phyloP scores from a whole-genome alignment of 2,797 vertebrate genomes.

The Harpagifer antarcticus region DNA sequence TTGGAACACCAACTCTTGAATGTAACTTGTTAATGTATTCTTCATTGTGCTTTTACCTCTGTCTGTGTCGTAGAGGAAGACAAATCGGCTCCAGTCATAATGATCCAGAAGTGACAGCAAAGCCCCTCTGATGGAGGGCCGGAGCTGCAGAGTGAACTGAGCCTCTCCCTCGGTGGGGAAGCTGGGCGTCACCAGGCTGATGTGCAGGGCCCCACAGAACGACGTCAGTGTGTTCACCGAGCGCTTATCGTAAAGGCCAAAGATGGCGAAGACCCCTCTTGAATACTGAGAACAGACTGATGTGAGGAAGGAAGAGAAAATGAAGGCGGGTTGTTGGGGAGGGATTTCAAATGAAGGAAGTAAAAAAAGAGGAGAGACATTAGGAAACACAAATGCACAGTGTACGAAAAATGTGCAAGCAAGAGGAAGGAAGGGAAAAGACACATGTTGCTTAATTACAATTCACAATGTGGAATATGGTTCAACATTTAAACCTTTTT shows the following conservation, averaged over 20 bases:
- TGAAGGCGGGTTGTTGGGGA: not conserved
- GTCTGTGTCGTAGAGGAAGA: constrained; percentile 99
- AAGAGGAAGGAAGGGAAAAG: not conserved
- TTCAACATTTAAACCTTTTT: constrained; percentile 61
- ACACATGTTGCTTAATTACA: constrained; percentile 38
- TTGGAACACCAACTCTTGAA: not conserved
- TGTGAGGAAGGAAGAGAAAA: not conserved
- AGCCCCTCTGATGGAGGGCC: constrained; percentile 94
- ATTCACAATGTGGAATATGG: constrained; percentile 39
- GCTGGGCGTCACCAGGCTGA: constrained; percentile 98
- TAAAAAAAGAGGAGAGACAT: not conserved
- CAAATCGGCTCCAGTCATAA: constrained; percentile 97
- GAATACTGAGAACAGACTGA: constrained; percentile 93
- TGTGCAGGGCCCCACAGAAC: constrained; percentile 98
- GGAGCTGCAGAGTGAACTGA: constrained; percentile 97
- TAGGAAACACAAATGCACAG: constrained; percentile 1
- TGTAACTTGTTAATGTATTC: not conserved
- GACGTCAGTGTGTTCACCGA: constrained; percentile 99
- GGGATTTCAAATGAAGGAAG: constrained; percentile 6
- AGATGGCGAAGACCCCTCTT: constrained; percentile 98
- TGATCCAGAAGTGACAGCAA: constrained; percentile 95
- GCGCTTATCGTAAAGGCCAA: constrained; percentile 98
- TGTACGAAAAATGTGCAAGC: constrained; percentile 14
- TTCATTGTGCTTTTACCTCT: constrained; percentile 86
- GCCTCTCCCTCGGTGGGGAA: constrained; percentile 97